phyloP scores from a whole-genome alignment of 1,140 invertebrate genomes.

The Drosophila serrata region DNA sequence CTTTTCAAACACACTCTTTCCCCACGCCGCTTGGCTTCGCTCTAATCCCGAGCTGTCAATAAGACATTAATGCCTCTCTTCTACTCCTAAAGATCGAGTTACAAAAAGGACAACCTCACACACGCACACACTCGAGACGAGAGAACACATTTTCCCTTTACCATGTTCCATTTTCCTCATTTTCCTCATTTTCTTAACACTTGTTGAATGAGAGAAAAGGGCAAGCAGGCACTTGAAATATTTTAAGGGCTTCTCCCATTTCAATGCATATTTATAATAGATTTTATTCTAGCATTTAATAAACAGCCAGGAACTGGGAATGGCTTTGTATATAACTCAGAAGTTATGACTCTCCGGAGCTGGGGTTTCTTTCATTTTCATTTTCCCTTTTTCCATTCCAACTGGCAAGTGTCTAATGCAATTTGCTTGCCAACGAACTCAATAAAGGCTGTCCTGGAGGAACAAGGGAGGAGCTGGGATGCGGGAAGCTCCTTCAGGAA shows the following conservation, averaged over 20 bases:
- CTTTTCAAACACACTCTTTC: constrained; percentile 74
- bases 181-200: constrained; percentile 28
- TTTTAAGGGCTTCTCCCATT: constrained; percentile 16
- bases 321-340: constrained; percentile 18
- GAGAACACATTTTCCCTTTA: constrained; percentile 22
- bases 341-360: constrained; percentile 36
- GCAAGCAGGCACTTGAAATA: constrained; percentile 48
- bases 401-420: constrained; percentile 76
- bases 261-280: constrained; percentile 56
- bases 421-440: constrained; percentile 77
- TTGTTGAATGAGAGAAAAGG: constrained; percentile 43
- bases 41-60: constrained; percentile 81
- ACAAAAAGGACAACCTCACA: constrained; percentile 65
- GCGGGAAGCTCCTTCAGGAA: not conserved
- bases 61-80: constrained; percentile 73
- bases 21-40: constrained; percentile 64
- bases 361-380: constrained; percentile 31
- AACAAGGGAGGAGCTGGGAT: not conserved
- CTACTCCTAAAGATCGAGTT: constrained; percentile 56
- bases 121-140: constrained; percentile 15
- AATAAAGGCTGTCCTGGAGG: constrained; percentile 61
- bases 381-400: constrained; percentile 28
- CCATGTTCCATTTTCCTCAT: constrained; percentile 6
- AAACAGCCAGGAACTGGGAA: constrained; percentile 8
- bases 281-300: constrained; percentile 65